These are phyloP conservation scores for Arrhopalites spinosus DNA, from an alignment of 2,888 invertebrate genomes.

Conservation along the genomic window DNA sequence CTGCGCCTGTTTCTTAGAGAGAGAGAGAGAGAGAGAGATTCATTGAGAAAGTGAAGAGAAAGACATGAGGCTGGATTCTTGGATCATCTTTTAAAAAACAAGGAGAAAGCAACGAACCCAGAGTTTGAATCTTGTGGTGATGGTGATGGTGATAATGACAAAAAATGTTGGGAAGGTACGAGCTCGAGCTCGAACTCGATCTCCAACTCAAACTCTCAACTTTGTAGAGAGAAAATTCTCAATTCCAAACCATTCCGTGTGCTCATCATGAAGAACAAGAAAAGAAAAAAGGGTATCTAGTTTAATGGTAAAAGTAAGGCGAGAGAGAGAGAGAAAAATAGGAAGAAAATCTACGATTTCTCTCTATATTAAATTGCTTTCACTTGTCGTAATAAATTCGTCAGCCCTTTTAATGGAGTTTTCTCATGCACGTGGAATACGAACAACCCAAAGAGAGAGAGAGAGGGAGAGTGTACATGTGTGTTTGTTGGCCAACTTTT, in stretches of 20 bases:
- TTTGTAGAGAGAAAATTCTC: too few species aligned
- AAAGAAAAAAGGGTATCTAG: too few species aligned
- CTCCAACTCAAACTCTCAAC: too few species aligned
- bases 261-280: too few species aligned
- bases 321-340: neutral
- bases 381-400: neutral
- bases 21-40: neutral
- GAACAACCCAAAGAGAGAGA: neutral
- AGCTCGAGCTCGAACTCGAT: too few species aligned
- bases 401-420: neutral
- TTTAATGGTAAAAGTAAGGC: neutral
- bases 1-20: neutral
- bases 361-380: neutral
- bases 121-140: too few species aligned
- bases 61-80: too few species aligned
- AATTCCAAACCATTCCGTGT: neutral
- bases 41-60: neutral
- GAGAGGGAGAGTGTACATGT: neutral
- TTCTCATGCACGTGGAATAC: neutral
- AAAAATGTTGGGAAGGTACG: too few species aligned
- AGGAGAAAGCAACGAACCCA: too few species aligned
- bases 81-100: too few species aligned
- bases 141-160: too few species aligned
- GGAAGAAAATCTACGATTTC: constrained; percentile 2
- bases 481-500: neutral